Conservation (phyloP, 1,140 invertebrate genomes). For the Anoplophora glabripennis region DNA sequence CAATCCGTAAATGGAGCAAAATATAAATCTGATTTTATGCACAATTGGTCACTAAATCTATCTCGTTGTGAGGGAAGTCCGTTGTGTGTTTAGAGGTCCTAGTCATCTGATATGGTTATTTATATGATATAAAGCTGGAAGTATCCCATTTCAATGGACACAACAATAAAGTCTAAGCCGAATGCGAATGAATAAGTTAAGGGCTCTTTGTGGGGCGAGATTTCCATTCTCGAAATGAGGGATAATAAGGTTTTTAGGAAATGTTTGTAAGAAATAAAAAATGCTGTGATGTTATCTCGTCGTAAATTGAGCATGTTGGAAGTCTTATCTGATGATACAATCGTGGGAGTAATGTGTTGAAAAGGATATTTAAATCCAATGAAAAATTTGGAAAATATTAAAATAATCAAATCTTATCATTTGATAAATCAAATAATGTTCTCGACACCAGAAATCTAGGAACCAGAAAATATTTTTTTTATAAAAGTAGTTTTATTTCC, state of each 20-base stretch:
- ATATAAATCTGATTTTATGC: constrained; percentile 24
- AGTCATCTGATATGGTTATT: constrained; percentile 25
- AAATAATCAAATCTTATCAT: too few species aligned
- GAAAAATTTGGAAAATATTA: too few species aligned
- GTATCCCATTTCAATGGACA: constrained; percentile 22
- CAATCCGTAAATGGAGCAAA: constrained; percentile 15
- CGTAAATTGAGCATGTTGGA: constrained; percentile 5
- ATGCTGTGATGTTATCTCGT: constrained; percentile 8
- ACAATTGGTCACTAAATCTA: constrained; percentile 21
- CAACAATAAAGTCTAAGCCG: constrained; percentile 11
- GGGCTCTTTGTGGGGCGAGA: neutral
- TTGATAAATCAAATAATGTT: too few species aligned
- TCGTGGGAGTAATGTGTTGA: neutral
- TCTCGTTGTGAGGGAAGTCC: constrained; percentile 2
- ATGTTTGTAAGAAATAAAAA: constrained; percentile 5
- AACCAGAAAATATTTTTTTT: too few species aligned
- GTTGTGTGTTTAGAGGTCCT: too few species aligned
- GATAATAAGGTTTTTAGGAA: neutral
- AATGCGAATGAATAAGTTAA: constrained; percentile 3
- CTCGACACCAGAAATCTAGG: too few species aligned
- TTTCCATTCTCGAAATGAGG: neutral
- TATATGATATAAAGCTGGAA: constrained; percentile 20
- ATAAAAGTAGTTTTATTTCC: too few species aligned
- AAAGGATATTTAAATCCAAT: neutral
- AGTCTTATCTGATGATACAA: neutral